Evolutionary conservation across 2,113 vertebrate genomes (phyloP).

Genomic region (Salvelinus sp.): DNA sequence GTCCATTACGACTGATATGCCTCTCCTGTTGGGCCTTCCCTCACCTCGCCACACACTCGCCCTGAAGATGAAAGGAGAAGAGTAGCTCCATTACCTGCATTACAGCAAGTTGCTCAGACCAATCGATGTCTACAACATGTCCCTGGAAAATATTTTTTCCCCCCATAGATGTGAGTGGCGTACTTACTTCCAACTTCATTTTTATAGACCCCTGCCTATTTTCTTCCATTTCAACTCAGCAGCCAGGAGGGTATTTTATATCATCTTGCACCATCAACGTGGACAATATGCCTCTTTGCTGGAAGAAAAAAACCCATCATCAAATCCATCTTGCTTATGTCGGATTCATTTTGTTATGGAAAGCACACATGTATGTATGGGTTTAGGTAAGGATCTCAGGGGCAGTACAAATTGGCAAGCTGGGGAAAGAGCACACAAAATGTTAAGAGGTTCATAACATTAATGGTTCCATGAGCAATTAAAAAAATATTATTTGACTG

Average conservation of each 20-base stretch:
- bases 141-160: slow-evolving; percentile 83
- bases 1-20: slow-evolving; percentile 70
- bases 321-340: slow-evolving; percentile 84
- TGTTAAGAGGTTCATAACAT: neutral
- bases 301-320: slow-evolving; percentile 70
- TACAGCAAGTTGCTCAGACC: slow-evolving; percentile 85
- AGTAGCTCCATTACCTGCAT: slow-evolving; percentile 94
- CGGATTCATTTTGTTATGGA: slow-evolving; percentile 80
- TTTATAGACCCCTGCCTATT: slow-evolving; percentile 87
- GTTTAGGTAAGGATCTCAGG: slow-evolving; percentile 59
- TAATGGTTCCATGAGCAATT: neutral
- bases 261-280: slow-evolving; percentile 87
- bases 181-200: slow-evolving; percentile 90
- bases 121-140: slow-evolving; percentile 89
- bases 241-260: slow-evolving; percentile 90
- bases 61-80: slow-evolving; percentile 92
- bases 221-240: slow-evolving; percentile 85
- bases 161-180: slow-evolving; percentile 88
- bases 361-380: slow-evolving; percentile 68
- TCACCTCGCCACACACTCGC: slow-evolving; percentile 69
- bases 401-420: slow-evolving; percentile 21
- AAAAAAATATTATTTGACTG: slow-evolving; percentile 37
- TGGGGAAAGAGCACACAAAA: slow-evolving; percentile 1
- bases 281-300: slow-evolving; percentile 84
- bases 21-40: slow-evolving; percentile 70